phyloP scores from a whole-genome alignment of 1,140 invertebrate genomes.

The Pissodes strobi region DNA sequence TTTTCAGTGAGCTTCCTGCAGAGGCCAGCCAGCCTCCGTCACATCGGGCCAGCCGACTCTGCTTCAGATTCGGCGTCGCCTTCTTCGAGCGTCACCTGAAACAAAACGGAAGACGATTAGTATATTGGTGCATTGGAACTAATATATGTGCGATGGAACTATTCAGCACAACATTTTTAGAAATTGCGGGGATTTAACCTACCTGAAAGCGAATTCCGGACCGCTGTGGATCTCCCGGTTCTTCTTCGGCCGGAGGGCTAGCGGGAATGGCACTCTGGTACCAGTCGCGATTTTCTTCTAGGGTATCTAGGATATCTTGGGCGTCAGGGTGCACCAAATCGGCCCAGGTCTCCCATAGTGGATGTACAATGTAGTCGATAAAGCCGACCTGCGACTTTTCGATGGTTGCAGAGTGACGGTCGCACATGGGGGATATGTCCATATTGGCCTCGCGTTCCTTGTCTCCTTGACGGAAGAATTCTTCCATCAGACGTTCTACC shows the following conservation, averaged over 20 bases:
- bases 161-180: no score
- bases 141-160: no score
- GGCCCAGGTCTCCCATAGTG: slow-evolving; percentile 99
- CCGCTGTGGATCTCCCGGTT: slow-evolving; percentile 41
- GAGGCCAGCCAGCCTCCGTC: slow-evolving; percentile 84
- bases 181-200: not conserved
- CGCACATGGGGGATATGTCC: slow-evolving; percentile 98
- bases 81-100: slow-evolving; percentile 84
- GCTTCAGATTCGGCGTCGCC: slow-evolving; percentile 64
- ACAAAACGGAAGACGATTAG: slow-evolving; percentile 40
- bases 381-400: slow-evolving; percentile 99
- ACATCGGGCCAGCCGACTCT: slow-evolving; percentile 74
- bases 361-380: slow-evolving; percentile 99
- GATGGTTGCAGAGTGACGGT: slow-evolving; percentile 91
- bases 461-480: slow-evolving; percentile 97
- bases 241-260: slow-evolving; percentile 67
- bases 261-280: slow-evolving; percentile 88
- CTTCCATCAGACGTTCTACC: slow-evolving; percentile 93
- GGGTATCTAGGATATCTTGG: slow-evolving; percentile 94
- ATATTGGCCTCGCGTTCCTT: slow-evolving; percentile 89
- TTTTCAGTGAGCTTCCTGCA: slow-evolving; percentile 84
- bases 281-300: slow-evolving; percentile 98
- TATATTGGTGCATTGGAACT: slow-evolving; percentile 18
- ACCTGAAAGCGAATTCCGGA: slow-evolving; percentile 63
- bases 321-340: slow-evolving; percentile 98